phyloP scores from a whole-genome alignment of 2,797 vertebrate species.

The Propithecus perrieri region DNA sequence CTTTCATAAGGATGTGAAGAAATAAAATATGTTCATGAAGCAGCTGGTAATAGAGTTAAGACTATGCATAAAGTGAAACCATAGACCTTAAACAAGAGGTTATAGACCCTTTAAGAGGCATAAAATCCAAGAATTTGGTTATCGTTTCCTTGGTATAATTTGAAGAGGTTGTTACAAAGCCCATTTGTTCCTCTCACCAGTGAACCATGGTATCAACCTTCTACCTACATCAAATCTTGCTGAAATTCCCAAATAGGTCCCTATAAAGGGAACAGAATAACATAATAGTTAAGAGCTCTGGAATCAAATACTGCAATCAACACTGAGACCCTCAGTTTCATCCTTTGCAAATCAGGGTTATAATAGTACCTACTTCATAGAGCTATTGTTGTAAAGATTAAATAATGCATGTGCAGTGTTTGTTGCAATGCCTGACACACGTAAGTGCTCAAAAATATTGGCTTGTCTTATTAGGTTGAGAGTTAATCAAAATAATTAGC shows the following conservation, averaged over 20 bases:
- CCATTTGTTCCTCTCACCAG: background rate
- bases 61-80: background rate
- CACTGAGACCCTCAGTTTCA: background rate
- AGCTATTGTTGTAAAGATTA: background rate
- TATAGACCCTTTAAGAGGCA: background rate
- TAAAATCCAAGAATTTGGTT: slow-evolving; percentile 13
- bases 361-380: background rate
- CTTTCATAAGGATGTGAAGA: slow-evolving; percentile 18
- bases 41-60: background rate
- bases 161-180: slow-evolving; percentile 34
- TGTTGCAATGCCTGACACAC: background rate
- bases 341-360: background rate
- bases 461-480: background rate
- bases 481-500: slow-evolving; percentile 9
- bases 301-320: background rate
- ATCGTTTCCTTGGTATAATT: background rate
- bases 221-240: background rate
- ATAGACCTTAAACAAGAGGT: background rate
- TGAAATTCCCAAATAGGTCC: background rate
- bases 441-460: background rate
- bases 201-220: background rate
- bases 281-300: background rate
- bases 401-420: background rate
- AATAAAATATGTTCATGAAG: slow-evolving; percentile 1
- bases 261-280: background rate